phyloP scores from a whole-genome alignment of 2,797 vertebrate genomes.

The Lagodon rhomboides region DNA sequence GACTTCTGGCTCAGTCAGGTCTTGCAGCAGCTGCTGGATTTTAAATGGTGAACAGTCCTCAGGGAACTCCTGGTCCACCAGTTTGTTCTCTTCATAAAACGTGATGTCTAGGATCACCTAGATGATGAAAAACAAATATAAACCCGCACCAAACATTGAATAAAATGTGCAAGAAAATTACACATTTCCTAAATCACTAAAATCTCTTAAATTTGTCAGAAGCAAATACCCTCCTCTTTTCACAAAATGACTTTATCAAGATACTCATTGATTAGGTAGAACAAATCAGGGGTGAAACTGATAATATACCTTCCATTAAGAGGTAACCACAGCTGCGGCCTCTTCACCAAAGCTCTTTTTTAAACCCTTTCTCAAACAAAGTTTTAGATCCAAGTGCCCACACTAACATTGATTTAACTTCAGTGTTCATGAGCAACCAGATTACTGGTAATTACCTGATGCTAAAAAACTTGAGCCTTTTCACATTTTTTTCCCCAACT shows the following conservation, averaged over 20 bases:
- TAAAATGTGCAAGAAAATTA: background rate
- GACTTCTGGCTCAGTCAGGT: constrained; percentile 94
- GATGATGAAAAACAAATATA: constrained; percentile 49
- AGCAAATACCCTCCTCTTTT: background rate
- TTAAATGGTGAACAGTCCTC: constrained; percentile 92
- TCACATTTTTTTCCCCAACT: background rate
- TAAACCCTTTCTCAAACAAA: background rate
- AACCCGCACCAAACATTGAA: background rate
- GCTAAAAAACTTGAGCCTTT: background rate
- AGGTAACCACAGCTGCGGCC: background rate
- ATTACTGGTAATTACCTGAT: background rate
- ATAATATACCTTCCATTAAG: background rate
- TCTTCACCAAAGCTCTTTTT: background rate
- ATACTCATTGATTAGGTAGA: background rate
- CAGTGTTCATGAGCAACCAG: background rate
- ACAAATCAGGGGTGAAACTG: background rate
- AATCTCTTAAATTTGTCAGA: background rate
- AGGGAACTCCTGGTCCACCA: constrained; percentile 96
- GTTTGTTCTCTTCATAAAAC: constrained; percentile 96
- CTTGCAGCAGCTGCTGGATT: constrained; percentile 91
- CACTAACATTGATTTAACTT: background rate
- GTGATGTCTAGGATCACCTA: constrained; percentile 96
- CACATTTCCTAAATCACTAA: background rate
- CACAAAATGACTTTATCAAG: background rate
- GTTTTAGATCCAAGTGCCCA: background rate